These are phyloP conservation scores for Phasianus colchicus DNA, from an alignment of 2,113 vertebrate species.

Conservation along the genomic window DNA sequence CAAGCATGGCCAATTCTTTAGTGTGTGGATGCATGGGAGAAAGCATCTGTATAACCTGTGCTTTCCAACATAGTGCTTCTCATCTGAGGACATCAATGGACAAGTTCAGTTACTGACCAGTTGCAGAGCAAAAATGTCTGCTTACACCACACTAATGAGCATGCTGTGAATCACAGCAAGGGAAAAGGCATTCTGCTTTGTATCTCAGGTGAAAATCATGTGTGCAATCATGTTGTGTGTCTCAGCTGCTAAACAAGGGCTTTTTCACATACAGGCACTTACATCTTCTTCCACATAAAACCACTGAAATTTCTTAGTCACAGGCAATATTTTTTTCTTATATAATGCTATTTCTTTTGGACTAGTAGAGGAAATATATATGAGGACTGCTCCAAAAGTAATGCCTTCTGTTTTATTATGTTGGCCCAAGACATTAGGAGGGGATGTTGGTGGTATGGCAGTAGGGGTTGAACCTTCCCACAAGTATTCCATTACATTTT, in stretches of 20 bases:
- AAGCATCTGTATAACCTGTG: background rate
- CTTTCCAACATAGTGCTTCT: background rate
- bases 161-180: constrained; percentile 19
- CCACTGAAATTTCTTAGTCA: background rate
- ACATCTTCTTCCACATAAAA: background rate
- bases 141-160: background rate
- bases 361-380: background rate
- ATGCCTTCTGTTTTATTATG: background rate
- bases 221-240: background rate
- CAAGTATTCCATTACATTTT: too few species aligned
- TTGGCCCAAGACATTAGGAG: background rate
- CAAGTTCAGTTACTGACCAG: background rate
- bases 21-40: background rate
- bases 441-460: background rate
- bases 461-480: too few species aligned
- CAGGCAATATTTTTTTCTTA: background rate
- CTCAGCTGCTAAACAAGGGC: constrained; percentile 20
- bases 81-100: background rate
- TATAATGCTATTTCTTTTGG: background rate
- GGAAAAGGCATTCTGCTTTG: background rate
- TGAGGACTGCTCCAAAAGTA: background rate
- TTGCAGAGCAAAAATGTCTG: background rate
- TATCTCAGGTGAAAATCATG: background rate
- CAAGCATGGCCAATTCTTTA: background rate
- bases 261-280: background rate